Conservation (phyloP, 2,888 invertebrate genomes). For the Anorthoa munda region DNA sequence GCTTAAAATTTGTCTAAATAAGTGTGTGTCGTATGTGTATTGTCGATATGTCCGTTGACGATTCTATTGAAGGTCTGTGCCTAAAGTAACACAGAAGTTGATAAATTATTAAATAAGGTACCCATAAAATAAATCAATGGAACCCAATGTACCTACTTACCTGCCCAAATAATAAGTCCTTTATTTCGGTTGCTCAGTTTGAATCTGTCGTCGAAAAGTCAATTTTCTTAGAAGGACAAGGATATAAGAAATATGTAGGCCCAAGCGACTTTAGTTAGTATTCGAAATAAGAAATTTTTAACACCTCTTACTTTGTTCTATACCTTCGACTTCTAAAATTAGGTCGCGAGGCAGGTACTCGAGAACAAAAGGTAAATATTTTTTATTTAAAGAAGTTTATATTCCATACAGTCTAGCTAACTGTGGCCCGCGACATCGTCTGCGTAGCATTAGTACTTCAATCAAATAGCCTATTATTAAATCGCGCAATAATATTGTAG, state of each 20-base stretch:
- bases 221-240: background rate
- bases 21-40: background rate
- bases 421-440: too few relatives aligned
- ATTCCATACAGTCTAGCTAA: conserved; percentile 13
- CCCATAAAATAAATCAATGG: background rate
- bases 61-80: background rate
- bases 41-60: background rate
- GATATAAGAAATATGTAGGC: background rate
- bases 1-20: background rate
- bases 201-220: background rate
- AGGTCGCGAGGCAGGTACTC: conserved; percentile 30
- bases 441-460: too few relatives aligned
- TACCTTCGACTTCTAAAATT: conserved; percentile 38
- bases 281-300: conserved; percentile 24
- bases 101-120: background rate
- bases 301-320: conserved; percentile 11
- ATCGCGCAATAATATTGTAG: too few relatives aligned
- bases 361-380: conserved; percentile 14
- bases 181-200: background rate
- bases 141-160: background rate
- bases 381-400: conserved; percentile 22
- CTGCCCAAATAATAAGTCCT: too few relatives aligned
- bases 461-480: too few relatives aligned
- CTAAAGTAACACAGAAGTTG: background rate
- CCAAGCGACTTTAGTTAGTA: conserved; percentile 1